Base-by-base conservation (phyloP, 2,113 vertebrate genomes). In the Alligator mississippiensis region DNA sequence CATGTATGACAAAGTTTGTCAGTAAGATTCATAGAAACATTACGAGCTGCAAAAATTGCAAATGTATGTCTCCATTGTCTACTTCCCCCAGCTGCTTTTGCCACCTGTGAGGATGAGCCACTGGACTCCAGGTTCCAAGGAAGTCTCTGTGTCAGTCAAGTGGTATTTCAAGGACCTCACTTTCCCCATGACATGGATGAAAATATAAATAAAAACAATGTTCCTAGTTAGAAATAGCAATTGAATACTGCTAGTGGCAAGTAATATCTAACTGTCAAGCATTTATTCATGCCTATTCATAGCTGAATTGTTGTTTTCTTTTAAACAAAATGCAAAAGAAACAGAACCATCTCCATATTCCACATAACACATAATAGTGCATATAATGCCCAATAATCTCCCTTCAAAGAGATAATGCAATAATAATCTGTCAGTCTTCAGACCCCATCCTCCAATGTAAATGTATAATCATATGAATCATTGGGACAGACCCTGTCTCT, bases 11-110 rank as follows among this genome's bases (percentile, higher is more conserved):
- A 80, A 79, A 86, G 64, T 14, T 2, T 34, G 5, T 16, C 77
- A 0, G 0, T 38, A 60, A 72, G 72, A 80, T 0, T 78, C 34
- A 15, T 59, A 4, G 0, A 3, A 1, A 6, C 6, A 22, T 30
- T 82, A 89, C 4, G 7, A 0, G 0, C 21, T 10, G n/a, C 17
- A 58, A 90, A 72, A 34, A 38, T 12, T 6, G 5, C 21, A 22
- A 19, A 34, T 74, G 22, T 25, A 17, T 84, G 25, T 72, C 12
- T 60, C 60, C 9, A 2, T 14, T 18, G 58, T 55, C 6, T n/a
- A 18, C 34, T 27, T 8, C 28, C 19, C 22, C 61, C 30, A 0
- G 0, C 24, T 30, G n/a, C 4, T 11, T n/a, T 58, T 8, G 3
- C 9, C 4, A 6, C 10, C 34, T 30, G 77, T 61, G 60, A 28